Evolutionary conservation across 2,113 vertebrate species (phyloP).

Genomic region (Seriola aureovittata): DNA sequence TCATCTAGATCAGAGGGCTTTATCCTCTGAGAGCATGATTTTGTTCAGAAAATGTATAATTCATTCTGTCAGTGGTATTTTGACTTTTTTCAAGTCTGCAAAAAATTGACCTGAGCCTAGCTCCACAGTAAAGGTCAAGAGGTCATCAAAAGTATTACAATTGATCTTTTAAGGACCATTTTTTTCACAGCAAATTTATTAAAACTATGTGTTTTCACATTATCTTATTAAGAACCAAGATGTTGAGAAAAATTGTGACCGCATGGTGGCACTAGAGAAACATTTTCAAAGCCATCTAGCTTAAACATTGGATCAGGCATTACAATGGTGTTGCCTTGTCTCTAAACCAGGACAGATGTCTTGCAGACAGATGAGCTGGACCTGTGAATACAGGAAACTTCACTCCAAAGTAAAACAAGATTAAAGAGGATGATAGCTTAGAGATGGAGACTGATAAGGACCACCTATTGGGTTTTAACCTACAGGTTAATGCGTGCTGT

Average conservation of each 20-base stretch:
- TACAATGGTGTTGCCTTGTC: background rate
- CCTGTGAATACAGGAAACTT: background rate
- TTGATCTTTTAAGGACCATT: background rate
- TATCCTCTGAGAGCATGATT: too few species aligned
- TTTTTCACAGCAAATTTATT: background rate
- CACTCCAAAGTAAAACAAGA: background rate
- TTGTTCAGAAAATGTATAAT: too few species aligned
- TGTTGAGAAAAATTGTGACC: constrained; percentile 3
- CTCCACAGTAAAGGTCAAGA: background rate
- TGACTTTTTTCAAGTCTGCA: too few species aligned
- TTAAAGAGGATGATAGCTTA: background rate
- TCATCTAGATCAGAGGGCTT: too few species aligned
- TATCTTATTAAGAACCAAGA: background rate
- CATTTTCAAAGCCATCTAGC: background rate
- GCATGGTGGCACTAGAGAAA: constrained; percentile 23
- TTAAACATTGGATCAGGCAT: background rate
- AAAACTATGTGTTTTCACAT: background rate
- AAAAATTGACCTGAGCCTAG: background rate
- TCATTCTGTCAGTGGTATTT: too few species aligned
- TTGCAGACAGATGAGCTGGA: background rate
- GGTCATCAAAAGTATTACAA: background rate
- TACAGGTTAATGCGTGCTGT: background rate
- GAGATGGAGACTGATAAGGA: background rate
- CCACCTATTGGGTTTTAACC: background rate
- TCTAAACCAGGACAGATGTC: constrained; percentile 2